Evolutionary conservation across 2,888 invertebrate species (phyloP).

Genomic region (Hemicrepidius hirtus): DNA sequence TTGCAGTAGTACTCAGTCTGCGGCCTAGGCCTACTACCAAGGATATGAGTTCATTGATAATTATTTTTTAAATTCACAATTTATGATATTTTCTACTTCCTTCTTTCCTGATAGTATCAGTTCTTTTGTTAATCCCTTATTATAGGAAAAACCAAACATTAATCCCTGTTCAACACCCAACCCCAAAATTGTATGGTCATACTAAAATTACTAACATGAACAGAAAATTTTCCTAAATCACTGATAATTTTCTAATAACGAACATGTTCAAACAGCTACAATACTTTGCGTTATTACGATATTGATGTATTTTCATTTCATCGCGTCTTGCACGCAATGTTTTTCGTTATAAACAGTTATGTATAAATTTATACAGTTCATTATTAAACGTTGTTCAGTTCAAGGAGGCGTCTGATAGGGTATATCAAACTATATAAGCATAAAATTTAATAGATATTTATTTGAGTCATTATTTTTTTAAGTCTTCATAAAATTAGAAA

Average conservation of each 20-base stretch:
- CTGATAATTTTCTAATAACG: conserved; percentile 24
- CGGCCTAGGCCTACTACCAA: too few relatives aligned
- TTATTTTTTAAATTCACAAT: too few relatives aligned
- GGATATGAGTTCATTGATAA: too few relatives aligned
- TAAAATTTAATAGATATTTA: too few relatives aligned
- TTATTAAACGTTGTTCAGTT: neutral
- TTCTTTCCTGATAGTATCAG: too few relatives aligned
- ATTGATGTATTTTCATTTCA: conserved; percentile 33
- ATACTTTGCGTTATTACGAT: conserved; percentile 30
- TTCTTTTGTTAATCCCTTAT: too few relatives aligned
- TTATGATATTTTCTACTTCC: too few relatives aligned
- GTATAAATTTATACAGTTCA: conserved; percentile 22
- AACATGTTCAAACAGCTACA: conserved; percentile 26
- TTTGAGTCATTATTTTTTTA: too few relatives aligned
- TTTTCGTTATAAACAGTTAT: conserved; percentile 30
- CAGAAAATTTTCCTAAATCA: conserved; percentile 10
- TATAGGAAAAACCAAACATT: neutral
- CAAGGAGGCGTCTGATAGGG: neutral
- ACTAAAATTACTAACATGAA: neutral
- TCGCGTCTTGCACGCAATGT: conserved; percentile 30
- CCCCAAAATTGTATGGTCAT: neutral
- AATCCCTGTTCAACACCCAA: too few relatives aligned
- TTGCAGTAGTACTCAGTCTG: too few relatives aligned
- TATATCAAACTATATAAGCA: too few relatives aligned
- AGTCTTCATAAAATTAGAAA: too few relatives aligned